These are phyloP conservation scores for Sarcophaga bullata DNA, from an alignment of 1,140 invertebrate genomes.

Conservation along the genomic window DNA sequence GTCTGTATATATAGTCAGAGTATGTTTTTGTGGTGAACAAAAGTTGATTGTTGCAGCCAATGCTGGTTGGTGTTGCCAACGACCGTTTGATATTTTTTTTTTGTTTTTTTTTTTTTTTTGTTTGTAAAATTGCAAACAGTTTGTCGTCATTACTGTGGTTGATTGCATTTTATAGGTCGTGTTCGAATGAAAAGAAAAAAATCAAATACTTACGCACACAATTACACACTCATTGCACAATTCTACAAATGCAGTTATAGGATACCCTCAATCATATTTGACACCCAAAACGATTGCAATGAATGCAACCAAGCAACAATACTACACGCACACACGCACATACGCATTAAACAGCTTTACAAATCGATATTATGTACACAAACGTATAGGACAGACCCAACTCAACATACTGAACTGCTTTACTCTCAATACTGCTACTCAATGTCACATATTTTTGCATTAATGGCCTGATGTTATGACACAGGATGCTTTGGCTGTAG, in stretches of 20 bases:
- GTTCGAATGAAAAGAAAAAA: neutral
- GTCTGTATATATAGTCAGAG: neutral
- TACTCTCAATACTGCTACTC: neutral
- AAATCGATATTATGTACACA: neutral
- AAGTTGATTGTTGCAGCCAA: neutral
- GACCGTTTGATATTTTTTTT: no score
- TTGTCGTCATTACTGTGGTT: conserved; percentile 17
- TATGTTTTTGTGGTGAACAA: neutral
- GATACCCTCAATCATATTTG: no score
- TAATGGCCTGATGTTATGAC: conserved; percentile 4
- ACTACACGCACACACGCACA: neutral
- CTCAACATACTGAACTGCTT: no score
- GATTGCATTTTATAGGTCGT: conserved; percentile 8
- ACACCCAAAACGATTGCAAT: no score
- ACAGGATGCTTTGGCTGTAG: conserved; percentile 3
- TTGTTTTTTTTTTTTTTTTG: neutral
- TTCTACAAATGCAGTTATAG: neutral
- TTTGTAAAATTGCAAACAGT: neutral
- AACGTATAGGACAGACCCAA: neutral
- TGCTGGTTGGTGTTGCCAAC: neutral
- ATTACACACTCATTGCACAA: neutral
- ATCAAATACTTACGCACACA: conserved; percentile 1
- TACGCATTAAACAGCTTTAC: neutral
- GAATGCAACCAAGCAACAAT: no score
- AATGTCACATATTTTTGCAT: conserved; percentile 7